Base-by-base conservation (phyloP, 1,140 invertebrate genomes). In the Calliphora vicina region DNA sequence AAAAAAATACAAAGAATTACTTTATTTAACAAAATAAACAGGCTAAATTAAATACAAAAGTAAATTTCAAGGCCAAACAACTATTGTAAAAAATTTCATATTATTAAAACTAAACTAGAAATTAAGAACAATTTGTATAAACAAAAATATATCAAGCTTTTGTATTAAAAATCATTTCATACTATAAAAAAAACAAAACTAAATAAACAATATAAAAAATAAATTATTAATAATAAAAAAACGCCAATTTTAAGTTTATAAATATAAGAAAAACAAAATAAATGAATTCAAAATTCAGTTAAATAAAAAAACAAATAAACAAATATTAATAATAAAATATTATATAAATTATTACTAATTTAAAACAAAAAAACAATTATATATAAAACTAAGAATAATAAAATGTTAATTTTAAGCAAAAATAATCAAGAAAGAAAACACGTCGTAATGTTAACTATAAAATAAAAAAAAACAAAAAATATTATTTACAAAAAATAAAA, bases 361-460 rank as follows among this genome's bases (percentile, higher is more conserved):
- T 8, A 8, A 35, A 35, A 35, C n/a, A n/a, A n/a, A 80, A 83
- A 25, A 25, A 50, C 12, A 80, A 27, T 2, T 73, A 25, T 26
- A 73, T 26, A 74, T 74, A 35, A 29, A 81, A 81, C 35, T 81
- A 67, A n/a, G 13, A 80, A 61, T 76, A 50, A 83, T 82, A 27
- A 35, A 82, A 25, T 78, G 9, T 82, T 61, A 72, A 71, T 57
- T 61, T 29, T 50, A 80, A 29, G 57, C 57, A 71, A 71, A 42
- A 82, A 72, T 80, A 83, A 45, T 45, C 45, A 80, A 57, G 76
- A 43, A 80, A 67, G 25, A 61, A 81, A 81, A 81, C 81, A 61
- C 45, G 83, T 84, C 83, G 80, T 84, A 84, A 84, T 82, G 83
- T 84, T 84, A 84, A 84, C 83, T 84, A 82, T 43, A 50, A 72